A percentile compares a stretch with the other conserved stretches of the same genome.
Evolutionary conservation across 2,888 invertebrate species (phyloP).

Genomic region (Gryllus longicercus): DNA sequence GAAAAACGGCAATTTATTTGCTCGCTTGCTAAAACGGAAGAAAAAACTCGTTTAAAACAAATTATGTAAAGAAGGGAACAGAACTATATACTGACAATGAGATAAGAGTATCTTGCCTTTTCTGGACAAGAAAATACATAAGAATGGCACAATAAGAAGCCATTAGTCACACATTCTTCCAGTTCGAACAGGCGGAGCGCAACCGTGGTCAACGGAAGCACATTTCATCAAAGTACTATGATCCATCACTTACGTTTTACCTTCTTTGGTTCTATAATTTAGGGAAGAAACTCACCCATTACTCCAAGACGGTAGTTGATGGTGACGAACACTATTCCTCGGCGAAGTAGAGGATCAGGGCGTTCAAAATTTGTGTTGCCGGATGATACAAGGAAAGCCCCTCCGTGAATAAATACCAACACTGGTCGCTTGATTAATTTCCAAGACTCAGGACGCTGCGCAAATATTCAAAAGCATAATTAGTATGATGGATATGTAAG

Average conservation of each 20-base stretch:
- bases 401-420: background rate
- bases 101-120: no score
- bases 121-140: no score
- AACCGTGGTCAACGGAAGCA: no score
- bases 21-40: no score
- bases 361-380: background rate
- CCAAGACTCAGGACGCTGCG: background rate
- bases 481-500: no score
- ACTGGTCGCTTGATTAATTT: background rate
- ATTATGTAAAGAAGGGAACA: background rate
- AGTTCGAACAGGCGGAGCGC: no score
- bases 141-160: no score
- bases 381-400: background rate
- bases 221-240: background rate
- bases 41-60: background rate
- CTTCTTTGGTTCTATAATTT: background rate
- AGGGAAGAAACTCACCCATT: background rate
- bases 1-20: no score
- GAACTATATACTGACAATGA: no score
- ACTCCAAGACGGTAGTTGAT: constrained; percentile 3
- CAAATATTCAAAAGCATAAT: no score
- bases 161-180: no score
- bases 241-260: background rate
- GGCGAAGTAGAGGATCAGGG: background rate
- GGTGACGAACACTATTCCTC: background rate